Percentiles rank a stretch among this genome's conserved stretches.
Conservation (phyloP, 2,113 vertebrate genomes). For the Thryonomys swinderianus region DNA sequence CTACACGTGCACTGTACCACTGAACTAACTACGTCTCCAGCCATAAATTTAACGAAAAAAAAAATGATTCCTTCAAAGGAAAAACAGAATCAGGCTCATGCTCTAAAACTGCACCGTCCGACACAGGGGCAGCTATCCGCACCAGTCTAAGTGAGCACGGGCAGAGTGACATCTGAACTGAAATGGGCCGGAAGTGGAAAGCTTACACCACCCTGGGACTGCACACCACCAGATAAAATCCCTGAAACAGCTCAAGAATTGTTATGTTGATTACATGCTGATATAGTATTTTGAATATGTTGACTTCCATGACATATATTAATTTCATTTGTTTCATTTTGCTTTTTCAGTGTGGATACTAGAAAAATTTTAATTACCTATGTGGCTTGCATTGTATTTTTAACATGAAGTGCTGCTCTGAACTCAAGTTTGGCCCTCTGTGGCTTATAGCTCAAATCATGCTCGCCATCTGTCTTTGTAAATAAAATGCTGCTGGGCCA, state of each 20-base stretch:
- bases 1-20: not conserved
- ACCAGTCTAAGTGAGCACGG: not conserved
- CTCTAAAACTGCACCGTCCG: not conserved
- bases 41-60: not conserved
- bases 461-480: not conserved
- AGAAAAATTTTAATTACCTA: not conserved
- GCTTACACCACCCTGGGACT: not conserved
- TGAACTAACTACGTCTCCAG: not conserved
- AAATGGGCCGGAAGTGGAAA: not conserved
- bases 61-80: not conserved
- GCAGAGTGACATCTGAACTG: not conserved
- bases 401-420: not conserved
- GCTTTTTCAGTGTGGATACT: not conserved
- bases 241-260: not conserved
- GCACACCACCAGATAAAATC: not conserved
- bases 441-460: not conserved
- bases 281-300: conserved; percentile 34
- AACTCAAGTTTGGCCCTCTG: not conserved
- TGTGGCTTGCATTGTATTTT: not conserved
- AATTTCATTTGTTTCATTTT: conserved; percentile 40
- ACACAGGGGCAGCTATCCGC: not conserved
- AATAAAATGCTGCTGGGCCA: conserved; percentile 5
- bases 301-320: conserved; percentile 1
- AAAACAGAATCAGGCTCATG: not conserved
- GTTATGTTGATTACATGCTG: not conserved